Evolutionary conservation across 53 echinoderm and acorn worm species (phyloP).

Genomic region (Echinometra lucunter): DNA sequence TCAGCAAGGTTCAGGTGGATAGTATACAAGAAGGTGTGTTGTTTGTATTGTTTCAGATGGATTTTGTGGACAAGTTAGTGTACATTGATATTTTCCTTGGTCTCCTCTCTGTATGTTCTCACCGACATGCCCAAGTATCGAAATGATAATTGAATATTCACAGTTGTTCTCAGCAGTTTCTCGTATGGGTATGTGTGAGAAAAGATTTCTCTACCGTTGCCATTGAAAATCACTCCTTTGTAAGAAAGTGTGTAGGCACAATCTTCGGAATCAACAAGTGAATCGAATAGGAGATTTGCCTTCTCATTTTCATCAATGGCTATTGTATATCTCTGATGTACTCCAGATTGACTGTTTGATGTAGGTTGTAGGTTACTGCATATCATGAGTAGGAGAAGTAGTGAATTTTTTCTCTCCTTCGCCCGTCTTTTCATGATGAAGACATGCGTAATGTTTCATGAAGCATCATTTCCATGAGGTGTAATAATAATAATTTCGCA

Average conservation of each 20-base stretch:
- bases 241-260: neutral
- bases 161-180: neutral
- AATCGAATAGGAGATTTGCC: neutral
- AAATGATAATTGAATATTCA: neutral
- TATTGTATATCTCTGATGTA: conserved; percentile 21
- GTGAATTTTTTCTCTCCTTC: neutral
- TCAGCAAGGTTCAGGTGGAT: neutral
- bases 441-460: neutral
- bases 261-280: neutral
- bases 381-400: neutral
- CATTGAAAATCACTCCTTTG: conserved; percentile 30
- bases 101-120: neutral
- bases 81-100: conserved; percentile 42
- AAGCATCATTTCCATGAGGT: neutral
- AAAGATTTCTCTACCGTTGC: conserved; percentile 28
- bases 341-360: neutral
- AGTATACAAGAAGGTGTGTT: conserved; percentile 9
- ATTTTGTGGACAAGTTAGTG: neutral
- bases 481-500: neutral
- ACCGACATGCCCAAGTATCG: neutral
- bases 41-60: neutral
- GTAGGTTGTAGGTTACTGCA: neutral
- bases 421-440: neutral
- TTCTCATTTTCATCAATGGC: neutral
- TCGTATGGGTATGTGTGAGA: conserved; percentile 21